Evolutionary conservation across 2,888 invertebrate genomes (phyloP), one percentile per base, ranked within the genome.

Genomic region (Pollenia amentaria): DNA sequence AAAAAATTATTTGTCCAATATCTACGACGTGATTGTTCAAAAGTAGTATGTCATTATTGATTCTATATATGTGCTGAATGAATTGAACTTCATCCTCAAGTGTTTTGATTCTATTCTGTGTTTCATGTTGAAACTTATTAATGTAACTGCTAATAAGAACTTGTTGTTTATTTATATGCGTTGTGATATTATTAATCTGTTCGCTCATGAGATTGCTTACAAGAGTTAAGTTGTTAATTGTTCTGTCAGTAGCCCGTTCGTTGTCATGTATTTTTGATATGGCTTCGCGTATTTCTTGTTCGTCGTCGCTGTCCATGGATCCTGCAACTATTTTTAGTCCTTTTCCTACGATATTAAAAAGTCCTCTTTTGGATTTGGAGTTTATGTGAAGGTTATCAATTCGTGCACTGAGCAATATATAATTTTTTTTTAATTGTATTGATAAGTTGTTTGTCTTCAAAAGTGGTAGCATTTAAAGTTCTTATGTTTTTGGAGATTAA

Each of bases 1-100:
- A 83, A 55, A 88, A 89, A n/a, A 88, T 57, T 8, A 87, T 77
- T 65, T 88, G 85, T 55, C 65, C 86, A 18, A 79, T 79, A 29
- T 87, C 85, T 51, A 40, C 53, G 40, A 70, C 40, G 53, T 88
- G 79, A 64, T 83, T 83, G 57, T 67, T 64, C 42, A 88, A 69
- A 48, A 87, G 64, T 46, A 53, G n/a, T 40, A 86, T 86, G 53
- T 84, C 84, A 48, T 86, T 76, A 38, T 85, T 79, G 18, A 88
- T 79, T 76, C 87, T 87, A 57, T 87, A 87, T 11, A 79, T 40
- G 48, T 70, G 53, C 11, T 70, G 55, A n/a, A 70, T 55, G 29
- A 70, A 70, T 42, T 57, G 18, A 44, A 57, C 42, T 57, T 57
- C 44, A 57, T 57, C 44, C 10, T 72, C 55, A 1, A 55, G 42